Conservation (phyloP, 2,888 invertebrate species). For the Pheosia gnoma region DNA sequence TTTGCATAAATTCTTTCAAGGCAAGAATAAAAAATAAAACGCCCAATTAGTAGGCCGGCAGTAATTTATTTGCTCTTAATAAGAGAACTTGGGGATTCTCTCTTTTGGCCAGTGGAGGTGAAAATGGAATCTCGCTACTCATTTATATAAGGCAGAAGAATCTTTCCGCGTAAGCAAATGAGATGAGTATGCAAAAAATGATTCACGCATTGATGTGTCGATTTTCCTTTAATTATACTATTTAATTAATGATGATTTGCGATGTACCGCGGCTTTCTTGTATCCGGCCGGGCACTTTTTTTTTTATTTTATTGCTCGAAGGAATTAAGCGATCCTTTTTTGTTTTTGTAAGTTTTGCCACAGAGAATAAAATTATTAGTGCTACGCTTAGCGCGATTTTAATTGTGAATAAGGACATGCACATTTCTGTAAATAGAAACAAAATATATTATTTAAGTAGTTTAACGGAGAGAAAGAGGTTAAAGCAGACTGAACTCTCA, state of each 20-base stretch:
- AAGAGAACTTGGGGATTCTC: conserved; percentile 56
- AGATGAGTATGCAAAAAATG: conserved; percentile 5
- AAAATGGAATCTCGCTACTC: conserved; percentile 28
- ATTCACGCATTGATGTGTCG: background rate
- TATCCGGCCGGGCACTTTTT: too few relatives aligned
- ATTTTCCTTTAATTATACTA: background rate
- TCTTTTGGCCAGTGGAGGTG: conserved; percentile 36
- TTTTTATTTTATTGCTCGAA: too few relatives aligned
- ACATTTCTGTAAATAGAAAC: too few relatives aligned
- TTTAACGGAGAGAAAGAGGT: too few relatives aligned
- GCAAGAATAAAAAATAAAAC: conserved; percentile 59
- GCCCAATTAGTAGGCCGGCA: conserved; percentile 71
- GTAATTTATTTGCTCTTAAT: conserved; percentile 78
- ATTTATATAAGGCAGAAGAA: conserved; percentile 21
- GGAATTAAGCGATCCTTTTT: too few relatives aligned
- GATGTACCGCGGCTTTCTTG: background rate
- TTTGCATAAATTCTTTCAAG: conserved; percentile 78
- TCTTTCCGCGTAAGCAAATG: conserved; percentile 10
- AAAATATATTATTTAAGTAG: too few relatives aligned
- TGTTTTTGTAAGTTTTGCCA: too few relatives aligned
- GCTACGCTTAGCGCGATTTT: too few relatives aligned
- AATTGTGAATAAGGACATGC: too few relatives aligned
- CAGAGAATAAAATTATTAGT: too few relatives aligned
- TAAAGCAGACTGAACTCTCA: too few relatives aligned
- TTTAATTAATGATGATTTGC: background rate